A percentile compares a stretch with the other conserved stretches of the same genome.
Evolutionary conservation across 1,140 invertebrate species (phyloP).

Genomic region (Orussus abietinus): DNA sequence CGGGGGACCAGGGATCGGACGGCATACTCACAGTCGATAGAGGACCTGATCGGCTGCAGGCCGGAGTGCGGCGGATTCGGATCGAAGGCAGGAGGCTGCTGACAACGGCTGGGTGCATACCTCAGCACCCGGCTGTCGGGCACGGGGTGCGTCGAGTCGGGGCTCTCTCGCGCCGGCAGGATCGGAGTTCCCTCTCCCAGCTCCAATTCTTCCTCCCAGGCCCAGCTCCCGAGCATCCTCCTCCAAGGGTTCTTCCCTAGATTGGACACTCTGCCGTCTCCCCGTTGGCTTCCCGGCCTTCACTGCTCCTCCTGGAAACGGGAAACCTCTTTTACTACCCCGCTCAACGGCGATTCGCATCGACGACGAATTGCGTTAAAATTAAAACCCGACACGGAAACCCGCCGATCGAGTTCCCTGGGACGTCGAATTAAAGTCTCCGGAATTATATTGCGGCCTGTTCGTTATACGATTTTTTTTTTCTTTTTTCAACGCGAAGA

Average conservation of each 20-base stretch:
- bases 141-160: conserved; percentile 47
- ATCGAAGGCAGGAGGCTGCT: conserved; percentile 42
- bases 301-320: conserved; percentile 35
- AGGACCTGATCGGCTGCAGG: conserved; percentile 45
- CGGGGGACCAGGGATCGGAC: no score
- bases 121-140: conserved; percentile 51
- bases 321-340: no score
- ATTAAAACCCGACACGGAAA: no score
- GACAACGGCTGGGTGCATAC: conserved; percentile 52
- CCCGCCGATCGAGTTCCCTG: no score
- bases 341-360: no score
- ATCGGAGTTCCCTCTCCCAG: conserved; percentile 38
- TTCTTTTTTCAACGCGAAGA: no score
- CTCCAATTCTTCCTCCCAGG: conserved; percentile 49
- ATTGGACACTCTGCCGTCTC: conserved; percentile 39
- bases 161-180: conserved; percentile 35
- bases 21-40: conserved; percentile 49
- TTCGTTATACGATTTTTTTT: no score
- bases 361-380: no score
- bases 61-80: conserved; percentile 43
- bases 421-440: no score
- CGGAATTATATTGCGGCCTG: no score
- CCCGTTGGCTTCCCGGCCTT: conserved; percentile 36
- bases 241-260: conserved; percentile 42
- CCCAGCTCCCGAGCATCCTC: conserved; percentile 52